Evolutionary conservation across 2,888 invertebrate species (phyloP).

Genomic region (Dexiosoma caninum): DNA sequence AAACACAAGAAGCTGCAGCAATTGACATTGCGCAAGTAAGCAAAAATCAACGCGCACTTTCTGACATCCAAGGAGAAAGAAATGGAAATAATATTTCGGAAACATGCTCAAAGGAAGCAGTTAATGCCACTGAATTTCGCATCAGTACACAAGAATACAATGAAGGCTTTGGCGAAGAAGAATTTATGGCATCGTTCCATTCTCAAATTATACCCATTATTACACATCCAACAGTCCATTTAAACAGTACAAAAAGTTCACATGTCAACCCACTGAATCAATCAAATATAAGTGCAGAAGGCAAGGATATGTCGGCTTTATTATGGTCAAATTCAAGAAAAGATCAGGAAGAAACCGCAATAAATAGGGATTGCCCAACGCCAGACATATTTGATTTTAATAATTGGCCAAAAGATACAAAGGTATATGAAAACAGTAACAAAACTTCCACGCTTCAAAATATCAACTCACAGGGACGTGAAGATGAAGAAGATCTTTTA

Average conservation of each 20-base stretch:
- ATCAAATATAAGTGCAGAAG: conserved; percentile 2
- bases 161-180: conserved; percentile 63
- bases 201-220: conserved; percentile 63
- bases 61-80: neutral
- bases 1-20: conserved; percentile 67
- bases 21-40: neutral
- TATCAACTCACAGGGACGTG: neutral
- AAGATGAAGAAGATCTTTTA: conserved; percentile 52
- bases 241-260: conserved; percentile 2
- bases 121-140: conserved; percentile 65
- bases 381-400: conserved; percentile 63
- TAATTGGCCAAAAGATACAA: neutral
- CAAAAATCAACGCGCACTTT: neutral
- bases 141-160: conserved; percentile 70
- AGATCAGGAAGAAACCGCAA: conserved; percentile 26
- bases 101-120: conserved; percentile 8
- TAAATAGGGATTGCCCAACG: conserved; percentile 48
- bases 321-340: conserved; percentile 44
- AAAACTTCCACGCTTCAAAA: neutral
- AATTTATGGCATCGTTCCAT: conserved; percentile 12
- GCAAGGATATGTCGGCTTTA: conserved; percentile 62
- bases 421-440: neutral
- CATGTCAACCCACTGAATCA: neutral
- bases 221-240: conserved; percentile 46
- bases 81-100: neutral